A percentile compares a stretch with the other conserved stretches of the same genome.
Conservation (phyloP, 2,797 vertebrate genomes). For the Adelosebastes latens region DNA sequence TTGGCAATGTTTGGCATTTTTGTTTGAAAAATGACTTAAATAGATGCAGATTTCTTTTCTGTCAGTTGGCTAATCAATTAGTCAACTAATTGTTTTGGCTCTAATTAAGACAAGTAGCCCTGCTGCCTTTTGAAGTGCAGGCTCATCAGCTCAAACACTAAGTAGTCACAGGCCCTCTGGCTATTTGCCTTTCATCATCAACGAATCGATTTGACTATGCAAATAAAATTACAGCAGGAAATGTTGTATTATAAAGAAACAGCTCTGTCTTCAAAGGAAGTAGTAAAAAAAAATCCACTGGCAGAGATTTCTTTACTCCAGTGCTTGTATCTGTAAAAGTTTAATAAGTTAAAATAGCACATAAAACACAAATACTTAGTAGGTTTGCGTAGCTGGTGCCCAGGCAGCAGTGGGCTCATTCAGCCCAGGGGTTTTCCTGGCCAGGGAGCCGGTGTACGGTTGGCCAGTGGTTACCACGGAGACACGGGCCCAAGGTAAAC, state of each 20-base stretch:
- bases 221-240: slow-evolving; percentile 15
- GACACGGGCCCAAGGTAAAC: slow-evolving; percentile 79
- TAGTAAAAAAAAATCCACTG: background rate
- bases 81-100: background rate
- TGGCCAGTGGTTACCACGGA: slow-evolving; percentile 70
- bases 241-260: background rate
- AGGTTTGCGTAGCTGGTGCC: background rate
- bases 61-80: background rate
- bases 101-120: background rate
- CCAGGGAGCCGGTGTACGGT: slow-evolving; percentile 33
- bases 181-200: background rate
- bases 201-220: slow-evolving; percentile 12
- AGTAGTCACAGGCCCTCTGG: background rate
- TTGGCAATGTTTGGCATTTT: background rate
- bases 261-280: background rate
- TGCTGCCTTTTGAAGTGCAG: background rate
- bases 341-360: background rate
- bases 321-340: background rate
- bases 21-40: background rate
- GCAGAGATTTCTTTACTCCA: background rate
- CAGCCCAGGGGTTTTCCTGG: slow-evolving; percentile 43
- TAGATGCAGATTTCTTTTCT: background rate
- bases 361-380: background rate
- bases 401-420: slow-evolving; percentile 16
- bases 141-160: background rate